These are phyloP conservation scores for Ormyrus nitidulus DNA, from an alignment of 2,888 invertebrate genomes.

Conservation along the genomic window DNA sequence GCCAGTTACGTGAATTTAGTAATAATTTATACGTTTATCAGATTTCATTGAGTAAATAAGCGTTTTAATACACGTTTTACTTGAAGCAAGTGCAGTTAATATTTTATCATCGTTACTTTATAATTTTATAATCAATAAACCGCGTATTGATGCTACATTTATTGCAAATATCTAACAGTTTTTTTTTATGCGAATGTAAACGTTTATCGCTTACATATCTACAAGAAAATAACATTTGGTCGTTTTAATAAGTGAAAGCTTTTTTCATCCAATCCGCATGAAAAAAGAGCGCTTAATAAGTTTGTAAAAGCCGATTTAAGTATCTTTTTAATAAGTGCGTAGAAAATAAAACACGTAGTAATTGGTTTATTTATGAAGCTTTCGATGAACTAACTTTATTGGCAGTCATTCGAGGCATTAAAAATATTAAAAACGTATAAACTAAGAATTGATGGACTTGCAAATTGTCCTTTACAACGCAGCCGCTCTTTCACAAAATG, in stretches of 20 bases:
- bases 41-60: no score
- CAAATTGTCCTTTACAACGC: slow-evolving; percentile 38
- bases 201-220: no score
- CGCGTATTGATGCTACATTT: not conserved
- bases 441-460: slow-evolving; percentile 51
- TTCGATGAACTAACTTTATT: slow-evolving; percentile 49
- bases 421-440: slow-evolving; percentile 53
- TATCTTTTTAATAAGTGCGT: slow-evolving; percentile 33
- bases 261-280: slow-evolving; percentile 27
- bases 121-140: slow-evolving; percentile 7
- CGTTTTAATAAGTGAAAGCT: slow-evolving; percentile 28
- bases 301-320: slow-evolving; percentile 40
- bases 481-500: not conserved
- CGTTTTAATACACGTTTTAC: not conserved
- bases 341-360: slow-evolving; percentile 38
- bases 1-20: no score
- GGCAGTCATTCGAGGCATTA: slow-evolving; percentile 32
- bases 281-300: slow-evolving; percentile 40
- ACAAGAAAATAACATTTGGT: not conserved
- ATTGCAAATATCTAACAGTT: not conserved
- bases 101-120: slow-evolving; percentile 3
- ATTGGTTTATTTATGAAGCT: slow-evolving; percentile 49
- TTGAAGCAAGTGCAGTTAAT: not conserved
- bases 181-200: slow-evolving; percentile 1
- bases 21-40: no score